Percentiles rank a stretch among this genome's conserved stretches.
These are phyloP conservation scores for Monoplex corrugatus DNA, from an alignment of 2,888 invertebrate species.

Conservation along the genomic window DNA sequence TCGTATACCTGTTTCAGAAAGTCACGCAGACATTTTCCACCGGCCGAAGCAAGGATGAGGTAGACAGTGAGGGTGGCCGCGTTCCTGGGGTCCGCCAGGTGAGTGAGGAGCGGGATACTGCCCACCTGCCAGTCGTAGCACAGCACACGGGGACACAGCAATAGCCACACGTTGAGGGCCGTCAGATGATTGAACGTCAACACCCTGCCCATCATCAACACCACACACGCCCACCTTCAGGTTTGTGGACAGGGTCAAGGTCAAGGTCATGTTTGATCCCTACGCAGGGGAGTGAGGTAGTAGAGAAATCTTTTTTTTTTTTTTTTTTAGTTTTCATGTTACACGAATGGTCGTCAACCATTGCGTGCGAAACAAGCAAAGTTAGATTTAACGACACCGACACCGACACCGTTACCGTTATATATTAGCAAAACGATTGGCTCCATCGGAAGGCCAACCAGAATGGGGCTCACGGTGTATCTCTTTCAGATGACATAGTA, in stretches of 20 bases:
- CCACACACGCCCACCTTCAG: no score
- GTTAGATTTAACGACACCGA: no score
- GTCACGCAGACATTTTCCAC: conserved; percentile 35
- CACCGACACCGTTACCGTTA: no score
- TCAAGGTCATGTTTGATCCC: no score
- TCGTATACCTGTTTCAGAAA: conserved; percentile 30
- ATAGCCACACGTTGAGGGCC: conserved; percentile 91
- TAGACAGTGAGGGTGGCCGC: conserved; percentile 87
- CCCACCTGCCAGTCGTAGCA: conserved; percentile 96
- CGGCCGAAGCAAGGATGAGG: conserved; percentile 45
- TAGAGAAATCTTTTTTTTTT: neutral
- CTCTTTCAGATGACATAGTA: no score
- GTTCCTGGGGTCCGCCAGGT: conserved; percentile 88
- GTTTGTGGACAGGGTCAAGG: no score
- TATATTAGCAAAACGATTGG: no score
- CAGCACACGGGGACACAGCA: conserved; percentile 89
- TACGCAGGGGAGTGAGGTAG: no score
- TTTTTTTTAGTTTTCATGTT: neutral
- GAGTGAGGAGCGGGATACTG: conserved; percentile 90
- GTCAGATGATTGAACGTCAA: conserved; percentile 92
- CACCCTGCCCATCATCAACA: conserved; percentile 84
- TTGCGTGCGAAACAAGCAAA: no score
- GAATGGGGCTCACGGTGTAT: no score
- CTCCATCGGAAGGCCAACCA: no score
- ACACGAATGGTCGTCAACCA: no score